Conservation (phyloP, 2,888 invertebrate species). For the Drosophila ustulata region DNA sequence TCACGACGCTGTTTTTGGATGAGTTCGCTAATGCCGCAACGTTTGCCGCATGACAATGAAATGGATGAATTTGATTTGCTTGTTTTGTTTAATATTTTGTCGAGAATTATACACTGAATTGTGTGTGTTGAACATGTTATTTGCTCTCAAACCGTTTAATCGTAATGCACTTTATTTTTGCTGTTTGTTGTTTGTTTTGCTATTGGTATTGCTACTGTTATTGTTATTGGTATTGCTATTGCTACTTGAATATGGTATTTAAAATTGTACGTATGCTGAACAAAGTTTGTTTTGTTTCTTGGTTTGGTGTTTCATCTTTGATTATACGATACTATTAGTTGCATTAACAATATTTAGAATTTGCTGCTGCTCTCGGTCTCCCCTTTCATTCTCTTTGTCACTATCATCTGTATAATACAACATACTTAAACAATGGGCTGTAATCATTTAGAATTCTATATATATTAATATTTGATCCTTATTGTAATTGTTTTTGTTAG, state of each 20-base stretch:
- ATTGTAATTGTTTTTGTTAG: slow-evolving; percentile 32
- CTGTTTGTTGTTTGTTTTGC: not conserved
- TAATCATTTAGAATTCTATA: slow-evolving; percentile 6
- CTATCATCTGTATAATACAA: slow-evolving; percentile 30
- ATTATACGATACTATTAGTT: slow-evolving; percentile 37
- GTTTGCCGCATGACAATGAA: slow-evolving; percentile 31
- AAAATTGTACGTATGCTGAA: slow-evolving; percentile 58
- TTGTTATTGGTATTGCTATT: slow-evolving; percentile 14
- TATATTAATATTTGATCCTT: slow-evolving; percentile 30
- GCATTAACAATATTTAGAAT: slow-evolving; percentile 52
- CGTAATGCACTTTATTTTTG: slow-evolving; percentile 18
- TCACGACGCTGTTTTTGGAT: slow-evolving; percentile 29
- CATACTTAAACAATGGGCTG: slow-evolving; percentile 22
- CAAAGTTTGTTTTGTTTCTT: slow-evolving; percentile 17
- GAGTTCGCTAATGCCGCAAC: slow-evolving; percentile 23
- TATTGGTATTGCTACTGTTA: slow-evolving; percentile 1
- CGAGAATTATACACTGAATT: slow-evolving; percentile 39
- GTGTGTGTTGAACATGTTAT: slow-evolving; percentile 34
- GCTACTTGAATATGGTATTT: slow-evolving; percentile 39
- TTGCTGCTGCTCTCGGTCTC: slow-evolving; percentile 21
- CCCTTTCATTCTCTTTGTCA: not conserved
- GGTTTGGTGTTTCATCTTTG: slow-evolving; percentile 45
- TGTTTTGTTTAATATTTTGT: slow-evolving; percentile 11
- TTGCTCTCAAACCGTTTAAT: slow-evolving; percentile 56
- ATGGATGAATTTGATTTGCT: slow-evolving; percentile 20